Percentiles rank a stretch among this genome's conserved stretches.
phyloP scores from a whole-genome alignment of 2,113 vertebrate genomes.

The Corythoichthys haematopterus region DNA sequence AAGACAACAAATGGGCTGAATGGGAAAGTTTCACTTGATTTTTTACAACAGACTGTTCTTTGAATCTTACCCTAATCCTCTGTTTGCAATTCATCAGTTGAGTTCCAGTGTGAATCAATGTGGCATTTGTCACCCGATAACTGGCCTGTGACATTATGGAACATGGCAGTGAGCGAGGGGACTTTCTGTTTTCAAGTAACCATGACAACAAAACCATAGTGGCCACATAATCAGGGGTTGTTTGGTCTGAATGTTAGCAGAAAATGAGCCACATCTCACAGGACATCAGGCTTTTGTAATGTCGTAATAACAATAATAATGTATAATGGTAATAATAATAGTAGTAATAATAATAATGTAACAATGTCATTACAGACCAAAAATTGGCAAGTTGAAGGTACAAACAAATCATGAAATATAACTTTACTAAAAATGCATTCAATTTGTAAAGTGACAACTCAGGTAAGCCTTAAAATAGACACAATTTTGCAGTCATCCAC shows the following conservation, averaged over 20 bases:
- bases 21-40: neutral
- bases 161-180: neutral
- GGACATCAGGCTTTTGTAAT: neutral
- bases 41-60: neutral
- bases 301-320: too few relatives aligned
- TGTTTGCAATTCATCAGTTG: neutral
- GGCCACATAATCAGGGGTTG: neutral
- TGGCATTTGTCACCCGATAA: neutral
- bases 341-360: too few relatives aligned
- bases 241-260: neutral
- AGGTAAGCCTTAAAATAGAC: conserved; percentile 31
- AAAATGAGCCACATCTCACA: neutral
- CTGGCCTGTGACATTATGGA: neutral
- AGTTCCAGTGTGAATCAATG: neutral
- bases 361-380: neutral
- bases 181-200: conserved; percentile 2
- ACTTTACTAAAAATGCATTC: neutral
- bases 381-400: neutral
- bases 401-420: neutral
- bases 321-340: too few relatives aligned
- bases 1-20: neutral
- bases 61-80: neutral
- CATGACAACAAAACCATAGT: neutral
- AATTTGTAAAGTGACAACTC: conserved; percentile 10
- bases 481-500: conserved; percentile 25